Conservation (phyloP, 2,113 vertebrate genomes). For the Amphiprion percula region DNA sequence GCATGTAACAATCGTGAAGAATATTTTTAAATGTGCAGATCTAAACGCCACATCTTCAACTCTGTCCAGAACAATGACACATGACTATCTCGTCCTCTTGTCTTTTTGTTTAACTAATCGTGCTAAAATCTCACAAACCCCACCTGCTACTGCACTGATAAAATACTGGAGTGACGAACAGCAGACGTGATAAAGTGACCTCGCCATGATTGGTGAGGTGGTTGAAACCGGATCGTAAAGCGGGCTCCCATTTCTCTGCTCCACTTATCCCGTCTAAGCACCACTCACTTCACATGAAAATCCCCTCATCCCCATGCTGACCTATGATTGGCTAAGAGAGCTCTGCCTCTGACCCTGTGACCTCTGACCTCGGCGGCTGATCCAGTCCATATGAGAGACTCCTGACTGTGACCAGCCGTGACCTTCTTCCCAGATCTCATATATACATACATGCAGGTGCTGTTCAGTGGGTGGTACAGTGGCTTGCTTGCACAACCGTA, state of each 20-base stretch:
- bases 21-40: not conserved
- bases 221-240: constrained; percentile 49
- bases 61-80: not conserved
- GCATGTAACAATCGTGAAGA: not conserved
- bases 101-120: not conserved
- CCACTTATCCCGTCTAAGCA: constrained; percentile 66
- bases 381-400: constrained; percentile 80
- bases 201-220: constrained; percentile 22
- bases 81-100: not conserved
- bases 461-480: constrained; percentile 59
- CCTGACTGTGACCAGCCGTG: constrained; percentile 71
- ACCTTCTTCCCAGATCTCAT: constrained; percentile 56
- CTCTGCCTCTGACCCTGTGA: constrained; percentile 61
- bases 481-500: constrained; percentile 25
- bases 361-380: constrained; percentile 72
- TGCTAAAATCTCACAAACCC: not conserved
- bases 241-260: constrained; percentile 42
- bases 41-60: not conserved
- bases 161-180: constrained; percentile 6
- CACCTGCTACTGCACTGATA: constrained; percentile 6
- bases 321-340: constrained; percentile 69
- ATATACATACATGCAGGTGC: constrained; percentile 53
- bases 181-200: constrained; percentile 38
- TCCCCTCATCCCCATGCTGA: constrained; percentile 54
- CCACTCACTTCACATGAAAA: constrained; percentile 68